phyloP scores from a whole-genome alignment of 53 echinoderm and acorn worm species.

The Holothuria scabra region DNA sequence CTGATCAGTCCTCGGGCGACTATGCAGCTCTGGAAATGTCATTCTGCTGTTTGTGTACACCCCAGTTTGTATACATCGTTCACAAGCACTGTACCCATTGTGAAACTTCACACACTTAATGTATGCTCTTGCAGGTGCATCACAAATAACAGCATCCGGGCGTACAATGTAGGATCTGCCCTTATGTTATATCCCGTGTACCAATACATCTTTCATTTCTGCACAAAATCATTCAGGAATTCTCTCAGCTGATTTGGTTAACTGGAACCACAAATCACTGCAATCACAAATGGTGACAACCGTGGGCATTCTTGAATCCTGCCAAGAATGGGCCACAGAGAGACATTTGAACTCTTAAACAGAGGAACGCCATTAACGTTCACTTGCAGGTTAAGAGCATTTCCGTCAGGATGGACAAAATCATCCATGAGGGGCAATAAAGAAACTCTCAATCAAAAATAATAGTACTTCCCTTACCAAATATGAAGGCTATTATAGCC shows the following conservation, averaged over 20 bases:
- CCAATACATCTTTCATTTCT: too few relatives aligned
- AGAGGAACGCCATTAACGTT: constrained; percentile 59
- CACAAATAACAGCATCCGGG: constrained; percentile 42
- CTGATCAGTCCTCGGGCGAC: constrained; percentile 16
- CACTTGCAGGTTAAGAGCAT: constrained; percentile 12
- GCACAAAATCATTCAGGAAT: too few relatives aligned
- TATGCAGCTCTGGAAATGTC: constrained; percentile 53
- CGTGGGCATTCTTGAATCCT: constrained; percentile 4
- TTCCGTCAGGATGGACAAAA: neutral
- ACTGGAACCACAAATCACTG: constrained; percentile 36
- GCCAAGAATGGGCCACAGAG: constrained; percentile 60
- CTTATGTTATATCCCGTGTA: too few relatives aligned
- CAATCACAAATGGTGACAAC: constrained; percentile 50
- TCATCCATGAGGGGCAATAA: neutral
- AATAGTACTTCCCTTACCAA: too few relatives aligned
- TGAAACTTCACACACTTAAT: constrained; percentile 54
- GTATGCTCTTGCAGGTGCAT: constrained; percentile 63
- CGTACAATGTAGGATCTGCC: too few relatives aligned
- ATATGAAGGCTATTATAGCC: too few relatives aligned
- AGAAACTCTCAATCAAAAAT: too few relatives aligned
- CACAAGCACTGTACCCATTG: constrained; percentile 62
- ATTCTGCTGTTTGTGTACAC: constrained; percentile 48
- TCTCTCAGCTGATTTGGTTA: constrained; percentile 13
- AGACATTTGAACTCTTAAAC: constrained; percentile 33
- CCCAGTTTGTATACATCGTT: constrained; percentile 56